phyloP scores from a whole-genome alignment of 2,888 invertebrate genomes.

The Andrena trimmerana region DNA sequence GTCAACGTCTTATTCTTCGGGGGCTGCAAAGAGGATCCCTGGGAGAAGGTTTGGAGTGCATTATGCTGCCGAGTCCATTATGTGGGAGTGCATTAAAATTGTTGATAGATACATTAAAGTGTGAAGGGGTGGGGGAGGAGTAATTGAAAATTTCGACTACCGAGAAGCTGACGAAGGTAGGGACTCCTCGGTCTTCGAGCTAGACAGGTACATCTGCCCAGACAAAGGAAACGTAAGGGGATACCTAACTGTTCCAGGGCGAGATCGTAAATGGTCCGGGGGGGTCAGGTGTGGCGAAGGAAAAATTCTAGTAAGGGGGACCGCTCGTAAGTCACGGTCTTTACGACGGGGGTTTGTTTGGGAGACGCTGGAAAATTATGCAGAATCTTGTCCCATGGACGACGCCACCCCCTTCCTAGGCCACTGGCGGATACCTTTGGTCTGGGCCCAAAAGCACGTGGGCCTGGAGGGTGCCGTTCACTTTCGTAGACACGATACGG shows the following conservation, averaged over 20 bases:
- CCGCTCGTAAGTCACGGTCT: constrained; percentile 74
- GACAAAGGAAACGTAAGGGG: constrained; percentile 40
- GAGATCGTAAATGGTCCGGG: constrained; percentile 42
- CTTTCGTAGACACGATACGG: constrained; percentile 6
- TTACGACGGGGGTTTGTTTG: constrained; percentile 71
- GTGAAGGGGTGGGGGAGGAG: constrained; percentile 50
- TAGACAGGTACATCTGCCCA: constrained; percentile 20
- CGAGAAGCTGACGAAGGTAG: background rate
- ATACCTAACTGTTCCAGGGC: constrained; percentile 61
- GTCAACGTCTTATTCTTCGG: constrained; percentile 84
- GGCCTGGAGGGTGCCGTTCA: background rate
- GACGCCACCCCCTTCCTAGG: constrained; percentile 43
- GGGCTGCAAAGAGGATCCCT: constrained; percentile 68
- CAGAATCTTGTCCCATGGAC: constrained; percentile 63
- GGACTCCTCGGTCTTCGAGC: background rate
- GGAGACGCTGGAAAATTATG: constrained; percentile 79
- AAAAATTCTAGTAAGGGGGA: constrained; percentile 52
- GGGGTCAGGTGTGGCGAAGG: constrained; percentile 59
- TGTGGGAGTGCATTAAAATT: constrained; percentile 76
- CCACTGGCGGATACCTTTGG: constrained; percentile 21
- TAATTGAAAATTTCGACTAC: background rate
- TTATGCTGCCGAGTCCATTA: constrained; percentile 75
- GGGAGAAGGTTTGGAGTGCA: constrained; percentile 71
- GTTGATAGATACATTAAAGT: constrained; percentile 78
- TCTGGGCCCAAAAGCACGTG: background rate